Conservation (phyloP, 2,113 vertebrate species). For the Helogale parvula region DNA sequence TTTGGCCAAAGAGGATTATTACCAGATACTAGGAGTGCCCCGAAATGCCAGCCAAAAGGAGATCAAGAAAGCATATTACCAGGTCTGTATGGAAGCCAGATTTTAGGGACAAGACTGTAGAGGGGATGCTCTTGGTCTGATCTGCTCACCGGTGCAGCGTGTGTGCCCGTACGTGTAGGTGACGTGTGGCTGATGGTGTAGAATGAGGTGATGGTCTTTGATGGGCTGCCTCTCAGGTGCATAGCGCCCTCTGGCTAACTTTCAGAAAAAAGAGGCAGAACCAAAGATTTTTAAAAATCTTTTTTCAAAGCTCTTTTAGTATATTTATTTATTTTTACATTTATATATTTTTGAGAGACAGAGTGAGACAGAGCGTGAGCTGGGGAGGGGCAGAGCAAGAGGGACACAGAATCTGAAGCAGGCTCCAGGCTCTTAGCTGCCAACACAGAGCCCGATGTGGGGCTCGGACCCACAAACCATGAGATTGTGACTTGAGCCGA, state of each 20-base stretch:
- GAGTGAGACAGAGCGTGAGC: no score
- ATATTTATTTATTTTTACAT: no score
- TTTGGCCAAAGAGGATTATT: constrained; percentile 93
- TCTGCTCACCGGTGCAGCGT: neutral
- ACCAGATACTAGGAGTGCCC: constrained; percentile 94
- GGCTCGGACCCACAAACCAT: no score
- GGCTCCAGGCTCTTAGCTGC: no score
- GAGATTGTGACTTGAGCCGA: no score
- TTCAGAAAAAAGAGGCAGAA: neutral
- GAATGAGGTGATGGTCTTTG: neutral
- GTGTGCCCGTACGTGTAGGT: accelerated
- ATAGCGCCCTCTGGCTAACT: neutral
- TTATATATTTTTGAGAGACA: no score
- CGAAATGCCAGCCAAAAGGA: constrained; percentile 94
- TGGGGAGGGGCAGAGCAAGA: no score
- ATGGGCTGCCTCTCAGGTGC: neutral
- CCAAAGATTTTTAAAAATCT: neutral
- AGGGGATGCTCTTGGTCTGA: neutral
- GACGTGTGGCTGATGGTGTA: neutral
- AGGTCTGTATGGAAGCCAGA: constrained; percentile 86
- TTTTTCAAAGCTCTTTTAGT: neutral
- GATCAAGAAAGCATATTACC: constrained; percentile 99
- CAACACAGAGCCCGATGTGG: no score
- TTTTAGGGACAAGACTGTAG: neutral
- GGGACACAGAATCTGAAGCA: no score